Percentiles rank a stretch among this genome's conserved stretches.
Conservation (phyloP, 1,140 invertebrate species). For the Aethina tumida region DNA sequence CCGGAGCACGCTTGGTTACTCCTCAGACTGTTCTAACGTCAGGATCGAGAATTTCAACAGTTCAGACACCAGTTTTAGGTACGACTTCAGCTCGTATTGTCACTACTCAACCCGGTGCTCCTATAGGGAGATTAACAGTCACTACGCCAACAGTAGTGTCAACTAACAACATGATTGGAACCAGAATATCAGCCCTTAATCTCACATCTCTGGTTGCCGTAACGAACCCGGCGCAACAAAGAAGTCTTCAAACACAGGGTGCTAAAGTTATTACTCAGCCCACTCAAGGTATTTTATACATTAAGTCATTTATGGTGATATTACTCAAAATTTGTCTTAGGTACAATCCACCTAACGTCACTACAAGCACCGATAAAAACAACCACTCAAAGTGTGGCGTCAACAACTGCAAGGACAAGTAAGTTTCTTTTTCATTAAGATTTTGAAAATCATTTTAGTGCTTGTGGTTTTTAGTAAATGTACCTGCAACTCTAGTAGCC, state of each 20-base stretch:
- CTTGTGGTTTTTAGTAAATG: slow-evolving; percentile 26
- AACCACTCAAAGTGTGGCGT: slow-evolving; percentile 15
- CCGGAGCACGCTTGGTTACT: slow-evolving; percentile 24
- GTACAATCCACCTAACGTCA: slow-evolving; percentile 30
- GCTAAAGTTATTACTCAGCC: slow-evolving; percentile 32
- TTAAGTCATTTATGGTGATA: background rate
- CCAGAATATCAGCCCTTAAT: slow-evolving; percentile 22
- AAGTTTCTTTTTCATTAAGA: slow-evolving; percentile 15
- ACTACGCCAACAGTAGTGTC: slow-evolving; percentile 14
- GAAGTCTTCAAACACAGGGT: slow-evolving; percentile 24
- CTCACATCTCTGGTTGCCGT: slow-evolving; percentile 29
- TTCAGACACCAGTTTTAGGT: slow-evolving; percentile 21
- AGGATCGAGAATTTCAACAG: slow-evolving; percentile 26
- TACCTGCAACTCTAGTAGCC: slow-evolving; percentile 27
- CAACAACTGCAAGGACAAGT: slow-evolving; percentile 29
- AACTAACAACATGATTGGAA: slow-evolving; percentile 7
- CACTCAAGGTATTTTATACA: slow-evolving; percentile 20
- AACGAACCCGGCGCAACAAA: slow-evolving; percentile 22
- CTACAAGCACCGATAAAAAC: slow-evolving; percentile 26
- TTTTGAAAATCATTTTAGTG: slow-evolving; percentile 6
- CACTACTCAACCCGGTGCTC: slow-evolving; percentile 24
- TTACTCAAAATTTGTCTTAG: slow-evolving; percentile 18
- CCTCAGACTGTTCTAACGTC: slow-evolving; percentile 25
- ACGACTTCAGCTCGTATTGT: slow-evolving; percentile 22
- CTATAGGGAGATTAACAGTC: slow-evolving; percentile 24